Evolutionary conservation across 2,113 vertebrate species (phyloP).

Genomic region (Orientallactaga bullata): DNA sequence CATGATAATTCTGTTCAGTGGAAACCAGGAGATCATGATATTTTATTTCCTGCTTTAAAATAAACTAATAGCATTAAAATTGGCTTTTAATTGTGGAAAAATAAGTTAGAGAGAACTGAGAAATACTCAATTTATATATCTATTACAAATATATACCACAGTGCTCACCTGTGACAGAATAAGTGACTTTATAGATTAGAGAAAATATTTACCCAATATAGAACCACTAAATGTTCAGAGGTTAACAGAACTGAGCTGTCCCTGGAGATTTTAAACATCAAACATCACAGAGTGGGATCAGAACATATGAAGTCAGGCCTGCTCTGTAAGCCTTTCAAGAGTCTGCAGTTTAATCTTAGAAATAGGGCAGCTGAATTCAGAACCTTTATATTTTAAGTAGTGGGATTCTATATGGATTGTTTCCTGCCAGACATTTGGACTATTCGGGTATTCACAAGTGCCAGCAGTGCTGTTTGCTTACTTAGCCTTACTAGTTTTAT

Average conservation of each 20-base stretch:
- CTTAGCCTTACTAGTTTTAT: not conserved
- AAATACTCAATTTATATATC: too few species aligned
- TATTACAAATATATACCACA: not conserved
- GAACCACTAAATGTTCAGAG: not conserved
- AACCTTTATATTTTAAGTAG: constrained; percentile 30
- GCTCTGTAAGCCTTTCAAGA: not conserved
- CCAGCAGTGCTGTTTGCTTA: not conserved
- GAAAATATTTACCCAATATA: not conserved
- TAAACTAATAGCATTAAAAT: not conserved
- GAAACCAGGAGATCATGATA: not conserved
- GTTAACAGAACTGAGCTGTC: not conserved
- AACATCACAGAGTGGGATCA: not conserved
- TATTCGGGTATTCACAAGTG: not conserved
- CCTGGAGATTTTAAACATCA: not conserved
- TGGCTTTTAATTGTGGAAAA: constrained; percentile 50
- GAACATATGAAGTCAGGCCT: not conserved
- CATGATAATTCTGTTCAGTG: not conserved
- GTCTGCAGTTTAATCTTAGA: constrained; percentile 19
- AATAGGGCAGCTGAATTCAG: constrained; percentile 4
- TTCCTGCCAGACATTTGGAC: not conserved
- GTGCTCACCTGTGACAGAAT: not conserved
- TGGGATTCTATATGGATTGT: not conserved
- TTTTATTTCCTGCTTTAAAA: constrained; percentile 39
- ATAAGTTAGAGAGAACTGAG: not conserved
- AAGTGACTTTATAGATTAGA: not conserved